Conservation (phyloP, 2,888 invertebrate species). For the Lamellibrachia satsuma region DNA sequence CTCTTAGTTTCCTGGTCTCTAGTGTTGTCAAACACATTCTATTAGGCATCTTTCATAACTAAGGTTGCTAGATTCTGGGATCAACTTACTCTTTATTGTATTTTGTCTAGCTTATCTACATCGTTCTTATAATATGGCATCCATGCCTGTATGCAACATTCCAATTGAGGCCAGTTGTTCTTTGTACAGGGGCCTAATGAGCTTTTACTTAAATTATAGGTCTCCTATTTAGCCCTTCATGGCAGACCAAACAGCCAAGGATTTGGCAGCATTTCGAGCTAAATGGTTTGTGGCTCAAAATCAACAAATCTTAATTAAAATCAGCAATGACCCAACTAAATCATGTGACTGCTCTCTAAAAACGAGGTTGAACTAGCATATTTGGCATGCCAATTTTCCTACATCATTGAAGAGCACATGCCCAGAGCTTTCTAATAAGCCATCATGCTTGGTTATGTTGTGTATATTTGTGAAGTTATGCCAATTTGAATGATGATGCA, state of each 20-base stretch:
- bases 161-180: not conserved
- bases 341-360: too few species aligned
- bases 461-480: too few species aligned
- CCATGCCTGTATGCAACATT: not conserved
- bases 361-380: too few species aligned
- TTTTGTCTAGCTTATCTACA: not conserved
- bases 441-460: too few species aligned
- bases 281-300: not conserved
- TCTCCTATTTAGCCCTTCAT: too few species aligned
- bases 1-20: not conserved
- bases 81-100: not conserved
- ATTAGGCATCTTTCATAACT: not conserved
- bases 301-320: not conserved
- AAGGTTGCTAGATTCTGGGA: not conserved
- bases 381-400: too few species aligned
- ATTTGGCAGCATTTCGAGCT: not conserved
- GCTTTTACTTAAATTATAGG: too few species aligned
- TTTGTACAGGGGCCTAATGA: too few species aligned
- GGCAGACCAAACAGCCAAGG: too few species aligned
- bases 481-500: too few species aligned
- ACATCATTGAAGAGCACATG: too few species aligned
- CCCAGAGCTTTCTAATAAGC: too few species aligned
- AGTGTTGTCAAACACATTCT: not conserved
- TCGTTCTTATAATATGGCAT: not conserved
- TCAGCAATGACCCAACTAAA: not conserved